Percentiles rank a stretch among this genome's conserved stretches.
Evolutionary conservation across 2,888 invertebrate genomes (phyloP).

Genomic region (Clusia tigrina): DNA sequence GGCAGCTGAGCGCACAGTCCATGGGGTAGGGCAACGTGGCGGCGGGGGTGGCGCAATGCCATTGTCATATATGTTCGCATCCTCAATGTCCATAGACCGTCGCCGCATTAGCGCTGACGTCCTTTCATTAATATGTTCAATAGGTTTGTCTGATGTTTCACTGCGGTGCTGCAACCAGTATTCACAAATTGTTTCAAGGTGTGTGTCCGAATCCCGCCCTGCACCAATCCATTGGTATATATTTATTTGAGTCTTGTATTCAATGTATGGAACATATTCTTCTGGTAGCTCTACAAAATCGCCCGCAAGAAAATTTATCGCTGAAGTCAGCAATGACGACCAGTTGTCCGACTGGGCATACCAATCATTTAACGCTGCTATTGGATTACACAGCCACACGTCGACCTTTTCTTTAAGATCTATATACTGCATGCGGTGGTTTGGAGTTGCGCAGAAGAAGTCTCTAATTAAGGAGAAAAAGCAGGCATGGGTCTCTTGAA

Average conservation of each 20-base stretch:
- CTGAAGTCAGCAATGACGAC: slow-evolving; percentile 78
- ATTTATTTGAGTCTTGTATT: slow-evolving; percentile 77
- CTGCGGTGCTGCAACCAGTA: slow-evolving; percentile 78
- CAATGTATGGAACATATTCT: slow-evolving; percentile 88
- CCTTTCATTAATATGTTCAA: slow-evolving; percentile 24
- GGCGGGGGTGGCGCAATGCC: slow-evolving; percentile 65
- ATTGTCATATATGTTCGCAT: slow-evolving; percentile 24
- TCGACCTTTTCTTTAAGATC: slow-evolving; percentile 78
- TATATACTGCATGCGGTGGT: slow-evolving; percentile 81
- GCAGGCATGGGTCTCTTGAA: slow-evolving; percentile 83
- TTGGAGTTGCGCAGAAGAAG: slow-evolving; percentile 83
- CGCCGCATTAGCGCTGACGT: slow-evolving; percentile 52
- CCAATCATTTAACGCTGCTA: slow-evolving; percentile 84
- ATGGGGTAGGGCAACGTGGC: slow-evolving; percentile 77
- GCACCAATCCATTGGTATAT: slow-evolving; percentile 87
- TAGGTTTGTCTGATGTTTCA: slow-evolving; percentile 12
- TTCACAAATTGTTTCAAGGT: slow-evolving; percentile 77
- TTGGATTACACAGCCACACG: slow-evolving; percentile 80
- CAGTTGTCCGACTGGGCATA: slow-evolving; percentile 76
- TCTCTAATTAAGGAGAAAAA: slow-evolving; percentile 90
- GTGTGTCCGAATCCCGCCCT: slow-evolving; percentile 86
- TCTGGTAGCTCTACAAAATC: slow-evolving; percentile 82
- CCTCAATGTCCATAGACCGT: slow-evolving; percentile 54
- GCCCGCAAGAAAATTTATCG: slow-evolving; percentile 84
- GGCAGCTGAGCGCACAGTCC: slow-evolving; percentile 84